Evolutionary conservation across 2,888 invertebrate genomes (phyloP).

Genomic region (Cheilosia pagana): DNA sequence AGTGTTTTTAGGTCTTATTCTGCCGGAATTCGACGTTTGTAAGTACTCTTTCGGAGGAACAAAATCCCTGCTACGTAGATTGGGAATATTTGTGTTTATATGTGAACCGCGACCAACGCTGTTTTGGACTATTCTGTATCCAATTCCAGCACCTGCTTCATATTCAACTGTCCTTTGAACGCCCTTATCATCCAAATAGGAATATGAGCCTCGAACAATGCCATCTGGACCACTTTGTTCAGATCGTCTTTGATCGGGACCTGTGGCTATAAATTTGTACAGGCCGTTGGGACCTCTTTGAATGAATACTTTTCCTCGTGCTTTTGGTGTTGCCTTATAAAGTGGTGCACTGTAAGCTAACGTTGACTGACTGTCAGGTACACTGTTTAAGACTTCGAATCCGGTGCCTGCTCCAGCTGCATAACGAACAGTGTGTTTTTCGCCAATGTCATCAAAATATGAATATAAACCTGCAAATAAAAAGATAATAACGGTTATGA

Average conservation of each 20-base stretch:
- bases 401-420: conserved; percentile 90
- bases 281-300: conserved; percentile 89
- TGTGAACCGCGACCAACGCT: conserved; percentile 86
- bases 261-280: conserved; percentile 90
- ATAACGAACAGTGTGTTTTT: conserved; percentile 90
- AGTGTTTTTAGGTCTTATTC: conserved; percentile 66
- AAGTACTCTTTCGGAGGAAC: conserved; percentile 56
- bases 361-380: conserved; percentile 86
- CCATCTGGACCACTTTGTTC: conserved; percentile 90
- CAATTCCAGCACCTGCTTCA: conserved; percentile 90
- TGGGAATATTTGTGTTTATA: conserved; percentile 84
- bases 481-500: neutral
- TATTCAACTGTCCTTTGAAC: conserved; percentile 91
- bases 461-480: conserved; percentile 86
- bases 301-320: conserved; percentile 89
- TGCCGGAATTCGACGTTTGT: conserved; percentile 70
- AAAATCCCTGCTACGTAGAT: conserved; percentile 82
- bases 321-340: conserved; percentile 86
- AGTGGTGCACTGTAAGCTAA: conserved; percentile 87
- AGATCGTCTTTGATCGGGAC: conserved; percentile 90
- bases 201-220: conserved; percentile 90
- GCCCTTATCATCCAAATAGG: conserved; percentile 91
- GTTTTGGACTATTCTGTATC: conserved; percentile 89
- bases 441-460: conserved; percentile 90
- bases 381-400: conserved; percentile 90